phyloP scores from a whole-genome alignment of 2,888 invertebrate genomes.

The Strigamia maritima region DNA sequence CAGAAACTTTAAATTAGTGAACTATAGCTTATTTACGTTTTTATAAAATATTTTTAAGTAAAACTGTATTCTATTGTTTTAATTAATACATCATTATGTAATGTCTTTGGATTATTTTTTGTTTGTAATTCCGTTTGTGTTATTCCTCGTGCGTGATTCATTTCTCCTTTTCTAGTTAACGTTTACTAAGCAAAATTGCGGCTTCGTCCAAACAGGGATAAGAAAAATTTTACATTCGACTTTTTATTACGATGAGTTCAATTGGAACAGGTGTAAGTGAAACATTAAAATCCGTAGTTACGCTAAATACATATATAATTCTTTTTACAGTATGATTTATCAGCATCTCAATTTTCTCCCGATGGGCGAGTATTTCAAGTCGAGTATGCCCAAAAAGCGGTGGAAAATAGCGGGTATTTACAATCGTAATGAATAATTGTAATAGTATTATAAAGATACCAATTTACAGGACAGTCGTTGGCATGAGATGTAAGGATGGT shows the following conservation, averaged over 20 bases:
- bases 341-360: conserved; percentile 99
- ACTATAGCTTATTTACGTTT: no score
- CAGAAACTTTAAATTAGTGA: no score
- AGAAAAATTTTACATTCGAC: background rate
- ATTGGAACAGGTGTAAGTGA: conserved; percentile 87
- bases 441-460: background rate
- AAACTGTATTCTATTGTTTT: no score
- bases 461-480: conserved; percentile 75
- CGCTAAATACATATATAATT: background rate
- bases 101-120: no score
- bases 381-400: conserved; percentile 98
- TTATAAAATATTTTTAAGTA: no score
- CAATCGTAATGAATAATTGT: background rate
- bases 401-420: conserved; percentile 86
- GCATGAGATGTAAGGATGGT: conserved; percentile 89
- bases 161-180: background rate
- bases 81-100: no score
- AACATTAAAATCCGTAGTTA: background rate
- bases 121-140: no score
- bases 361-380: conserved; percentile 99
- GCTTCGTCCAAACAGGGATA: background rate
- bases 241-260: conserved; percentile 71
- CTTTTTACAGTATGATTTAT: conserved; percentile 86
- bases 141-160: background rate
- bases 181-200: background rate